Conservation (phyloP, 2,797 vertebrate genomes). For the Brotula barbata region DNA sequence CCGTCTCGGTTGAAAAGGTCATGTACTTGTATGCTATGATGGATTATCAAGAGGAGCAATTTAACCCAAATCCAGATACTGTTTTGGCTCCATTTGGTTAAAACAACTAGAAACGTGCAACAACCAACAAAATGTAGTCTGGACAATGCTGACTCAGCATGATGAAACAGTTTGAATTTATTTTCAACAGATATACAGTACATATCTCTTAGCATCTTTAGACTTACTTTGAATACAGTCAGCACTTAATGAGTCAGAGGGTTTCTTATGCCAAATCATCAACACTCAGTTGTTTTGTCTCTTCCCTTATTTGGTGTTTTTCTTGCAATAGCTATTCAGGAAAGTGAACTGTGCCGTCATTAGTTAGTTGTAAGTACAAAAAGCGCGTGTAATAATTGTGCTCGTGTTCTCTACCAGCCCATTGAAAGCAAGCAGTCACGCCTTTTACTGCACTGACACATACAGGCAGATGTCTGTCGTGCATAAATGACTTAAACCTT, state of each 20-base stretch:
- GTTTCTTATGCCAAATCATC: slow-evolving; percentile 47
- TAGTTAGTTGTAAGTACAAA: not conserved
- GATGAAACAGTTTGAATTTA: too few relatives aligned
- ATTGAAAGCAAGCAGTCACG: slow-evolving; percentile 1
- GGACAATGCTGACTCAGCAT: too few relatives aligned
- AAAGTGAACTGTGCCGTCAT: not conserved
- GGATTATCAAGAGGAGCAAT: too few relatives aligned
- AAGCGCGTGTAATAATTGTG: not conserved
- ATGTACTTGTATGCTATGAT: too few relatives aligned
- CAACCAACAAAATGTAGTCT: too few relatives aligned
- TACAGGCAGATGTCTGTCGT: slow-evolving; percentile 13
- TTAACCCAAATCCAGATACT: too few relatives aligned
- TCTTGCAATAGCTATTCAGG: not conserved
- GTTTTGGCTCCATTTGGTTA: too few relatives aligned
- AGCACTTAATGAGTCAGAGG: slow-evolving; percentile 45
- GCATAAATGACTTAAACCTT: slow-evolving; percentile 62
- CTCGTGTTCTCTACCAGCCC: not conserved
- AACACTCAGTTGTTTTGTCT: slow-evolving; percentile 27
- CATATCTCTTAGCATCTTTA: too few relatives aligned
- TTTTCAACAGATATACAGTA: too few relatives aligned
- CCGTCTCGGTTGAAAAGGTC: too few relatives aligned
- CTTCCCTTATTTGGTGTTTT: not conserved
- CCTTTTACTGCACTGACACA: slow-evolving; percentile 12
- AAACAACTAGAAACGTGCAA: too few relatives aligned
- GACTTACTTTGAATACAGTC: slow-evolving; percentile 6